phyloP scores from a whole-genome alignment of 2,113 vertebrate genomes.

The Phaetusa simplex region DNA sequence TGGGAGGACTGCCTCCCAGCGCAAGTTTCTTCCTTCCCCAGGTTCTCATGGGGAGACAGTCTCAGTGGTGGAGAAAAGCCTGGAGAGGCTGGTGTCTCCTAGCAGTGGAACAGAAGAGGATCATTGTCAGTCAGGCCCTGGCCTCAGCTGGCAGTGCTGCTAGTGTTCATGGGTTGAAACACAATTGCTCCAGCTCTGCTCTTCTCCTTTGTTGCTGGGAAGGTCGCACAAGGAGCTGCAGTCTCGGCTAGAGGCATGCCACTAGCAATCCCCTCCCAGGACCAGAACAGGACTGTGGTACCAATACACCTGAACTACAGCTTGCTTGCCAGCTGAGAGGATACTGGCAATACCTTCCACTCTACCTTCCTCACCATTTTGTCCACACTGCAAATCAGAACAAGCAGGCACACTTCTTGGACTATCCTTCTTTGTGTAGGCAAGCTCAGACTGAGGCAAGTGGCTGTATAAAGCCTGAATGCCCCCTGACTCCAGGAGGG shows the following conservation, averaged over 20 bases:
- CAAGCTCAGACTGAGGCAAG: neutral
- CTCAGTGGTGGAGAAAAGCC: neutral
- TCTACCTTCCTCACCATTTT: neutral
- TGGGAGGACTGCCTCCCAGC: too few relatives aligned
- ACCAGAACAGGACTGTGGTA: rapidly evolving
- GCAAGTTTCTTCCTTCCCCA: neutral
- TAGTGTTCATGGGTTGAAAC: neutral
- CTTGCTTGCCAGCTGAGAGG: neutral
- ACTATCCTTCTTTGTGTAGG: neutral
- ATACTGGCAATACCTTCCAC: neutral
- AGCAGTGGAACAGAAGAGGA: neutral
- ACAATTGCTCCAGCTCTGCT: neutral
- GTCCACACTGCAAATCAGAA: neutral
- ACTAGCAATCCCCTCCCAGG: neutral
- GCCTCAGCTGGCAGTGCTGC: neutral
- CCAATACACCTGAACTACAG: too few relatives aligned
- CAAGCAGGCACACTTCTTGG: neutral
- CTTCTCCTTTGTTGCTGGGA: neutral
- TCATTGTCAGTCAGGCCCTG: neutral
- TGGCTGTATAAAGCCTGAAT: neutral
- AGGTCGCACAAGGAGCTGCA: neutral
- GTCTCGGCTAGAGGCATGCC: neutral
- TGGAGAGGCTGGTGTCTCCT: neutral
- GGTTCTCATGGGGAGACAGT: neutral
- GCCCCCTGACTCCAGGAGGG: neutral